Percentiles rank a stretch among this genome's conserved stretches.
These are phyloP conservation scores for Acleris cristana DNA, from an alignment of 2,888 invertebrate species.

Conservation along the genomic window DNA sequence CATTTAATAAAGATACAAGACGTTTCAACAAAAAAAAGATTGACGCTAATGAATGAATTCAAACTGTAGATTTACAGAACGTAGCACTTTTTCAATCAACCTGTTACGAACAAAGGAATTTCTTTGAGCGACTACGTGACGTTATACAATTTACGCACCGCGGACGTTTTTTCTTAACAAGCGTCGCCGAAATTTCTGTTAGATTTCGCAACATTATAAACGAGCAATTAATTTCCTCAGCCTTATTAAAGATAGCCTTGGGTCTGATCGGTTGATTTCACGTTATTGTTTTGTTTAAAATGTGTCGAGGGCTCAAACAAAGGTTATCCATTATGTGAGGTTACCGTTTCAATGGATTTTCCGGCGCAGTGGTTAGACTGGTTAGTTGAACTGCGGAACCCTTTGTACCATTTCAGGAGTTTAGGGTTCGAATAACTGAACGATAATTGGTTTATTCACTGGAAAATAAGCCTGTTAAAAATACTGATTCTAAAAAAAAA, in stretches of 20 bases:
- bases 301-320: conserved; percentile 80
- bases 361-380: background rate
- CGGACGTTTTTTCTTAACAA: conserved; percentile 36
- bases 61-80: background rate
- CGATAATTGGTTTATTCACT: too few relatives aligned
- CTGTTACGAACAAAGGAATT: background rate
- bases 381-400: background rate
- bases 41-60: too few relatives aligned
- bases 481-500: too few relatives aligned
- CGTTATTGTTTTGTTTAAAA: conserved; percentile 81
- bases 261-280: conserved; percentile 76
- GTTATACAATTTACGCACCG: conserved; percentile 13
- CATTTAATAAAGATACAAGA: too few relatives aligned
- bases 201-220: conserved; percentile 58
- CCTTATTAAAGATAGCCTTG: conserved; percentile 68
- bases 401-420: too few relatives aligned
- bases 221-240: conserved; percentile 67
- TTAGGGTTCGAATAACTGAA: too few relatives aligned
- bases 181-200: conserved; percentile 44
- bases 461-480: too few relatives aligned
- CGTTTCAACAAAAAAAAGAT: too few relatives aligned
- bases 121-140: conserved; percentile 1
- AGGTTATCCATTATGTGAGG: conserved; percentile 59
- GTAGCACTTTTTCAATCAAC: background rate
- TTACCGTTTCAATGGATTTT: conserved; percentile 14